These are phyloP conservation scores for Armadillidium nasatum DNA, from an alignment of 1,140 invertebrate species.

Conservation along the genomic window DNA sequence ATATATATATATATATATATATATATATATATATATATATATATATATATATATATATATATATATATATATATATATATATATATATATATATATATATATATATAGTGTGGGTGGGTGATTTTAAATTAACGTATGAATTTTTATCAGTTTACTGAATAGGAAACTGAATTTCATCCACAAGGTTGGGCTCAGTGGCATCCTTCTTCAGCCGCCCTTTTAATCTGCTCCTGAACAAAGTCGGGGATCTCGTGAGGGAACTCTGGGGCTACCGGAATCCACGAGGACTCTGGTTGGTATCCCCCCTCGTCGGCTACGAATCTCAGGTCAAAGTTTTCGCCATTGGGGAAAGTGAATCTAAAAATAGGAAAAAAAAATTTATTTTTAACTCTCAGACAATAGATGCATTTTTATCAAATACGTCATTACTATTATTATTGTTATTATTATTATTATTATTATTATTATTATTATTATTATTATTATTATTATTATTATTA, in stretches of 20 bases:
- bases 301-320: constrained; percentile 5
- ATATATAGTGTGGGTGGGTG: background rate
- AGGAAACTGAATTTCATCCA: too few relatives aligned
- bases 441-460: background rate
- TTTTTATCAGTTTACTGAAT: background rate
- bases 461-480: background rate
- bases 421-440: background rate
- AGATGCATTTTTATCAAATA: background rate
- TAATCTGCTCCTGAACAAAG: constrained; percentile 36
- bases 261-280: constrained; percentile 8
- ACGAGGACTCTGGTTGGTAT: constrained; percentile 17
- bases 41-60: too few relatives aligned
- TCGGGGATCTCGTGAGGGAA: constrained; percentile 38
- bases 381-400: background rate
- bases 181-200: background rate
- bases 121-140: background rate
- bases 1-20: too few relatives aligned
- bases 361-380: background rate
- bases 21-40: too few relatives aligned
- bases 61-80: too few relatives aligned
- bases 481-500: background rate
- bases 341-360: background rate
- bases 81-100: too few relatives aligned
- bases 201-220: constrained; percentile 20
- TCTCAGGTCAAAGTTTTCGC: constrained; percentile 17